Percentiles rank a stretch among this genome's conserved stretches.
Evolutionary conservation across 1,140 invertebrate genomes (phyloP).

Genomic region (Conus betulinus): DNA sequence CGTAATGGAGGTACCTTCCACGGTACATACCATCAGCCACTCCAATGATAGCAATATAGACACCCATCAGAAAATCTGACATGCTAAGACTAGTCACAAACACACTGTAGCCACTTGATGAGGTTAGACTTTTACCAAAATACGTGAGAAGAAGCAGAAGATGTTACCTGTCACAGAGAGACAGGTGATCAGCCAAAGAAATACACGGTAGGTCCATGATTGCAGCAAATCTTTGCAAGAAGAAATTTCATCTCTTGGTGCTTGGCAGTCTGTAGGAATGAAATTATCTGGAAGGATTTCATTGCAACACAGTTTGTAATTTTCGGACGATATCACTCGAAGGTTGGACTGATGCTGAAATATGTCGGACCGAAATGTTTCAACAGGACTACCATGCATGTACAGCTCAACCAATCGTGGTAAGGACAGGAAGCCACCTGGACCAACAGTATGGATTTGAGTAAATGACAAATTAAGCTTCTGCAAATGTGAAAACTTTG

Average conservation of each 20-base stretch:
- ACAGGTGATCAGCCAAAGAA: slow-evolving; percentile 48
- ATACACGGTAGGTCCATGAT: neutral
- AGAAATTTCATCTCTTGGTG: slow-evolving; percentile 42
- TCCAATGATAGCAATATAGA: slow-evolving; percentile 21
- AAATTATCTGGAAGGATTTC: slow-evolving; percentile 4
- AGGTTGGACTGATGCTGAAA: slow-evolving; percentile 42
- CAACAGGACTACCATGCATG: slow-evolving; percentile 36
- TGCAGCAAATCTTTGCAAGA: no score
- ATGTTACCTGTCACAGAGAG: slow-evolving; percentile 51
- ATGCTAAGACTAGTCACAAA: slow-evolving; percentile 52
- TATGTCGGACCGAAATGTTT: slow-evolving; percentile 25
- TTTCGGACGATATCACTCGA: slow-evolving; percentile 29
- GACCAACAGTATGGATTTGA: neutral
- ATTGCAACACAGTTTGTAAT: slow-evolving; percentile 39
- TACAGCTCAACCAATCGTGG: slow-evolving; percentile 24
- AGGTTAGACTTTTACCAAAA: slow-evolving; percentile 33
- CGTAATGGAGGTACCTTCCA: slow-evolving; percentile 52
- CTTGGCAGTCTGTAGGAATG: neutral
- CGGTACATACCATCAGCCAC: slow-evolving; percentile 19
- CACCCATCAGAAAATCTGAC: slow-evolving; percentile 35
- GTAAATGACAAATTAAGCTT: no score
- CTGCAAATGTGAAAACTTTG: no score
- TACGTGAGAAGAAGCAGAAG: slow-evolving; percentile 23
- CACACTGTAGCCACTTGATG: slow-evolving; percentile 44
- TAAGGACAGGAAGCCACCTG: slow-evolving; percentile 8